phyloP scores from a whole-genome alignment of 2,797 vertebrate genomes.

The Thamnophis elegans region DNA sequence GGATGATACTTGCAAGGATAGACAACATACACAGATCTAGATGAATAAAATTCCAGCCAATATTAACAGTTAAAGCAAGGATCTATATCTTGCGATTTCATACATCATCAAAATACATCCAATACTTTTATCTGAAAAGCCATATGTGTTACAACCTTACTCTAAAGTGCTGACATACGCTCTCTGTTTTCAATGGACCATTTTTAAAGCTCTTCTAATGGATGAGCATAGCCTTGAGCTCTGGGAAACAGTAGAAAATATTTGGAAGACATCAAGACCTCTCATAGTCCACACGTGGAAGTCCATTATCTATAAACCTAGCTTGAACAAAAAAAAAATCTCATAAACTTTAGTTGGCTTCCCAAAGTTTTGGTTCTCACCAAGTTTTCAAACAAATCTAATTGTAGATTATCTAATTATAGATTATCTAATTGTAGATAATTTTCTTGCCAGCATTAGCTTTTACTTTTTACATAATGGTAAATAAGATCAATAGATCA shows the following conservation, averaged over 20 bases:
- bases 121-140: background rate
- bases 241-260: background rate
- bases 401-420: too few species aligned
- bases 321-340: background rate
- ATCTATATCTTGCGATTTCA: background rate
- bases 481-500: background rate
- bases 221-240: background rate
- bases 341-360: background rate
- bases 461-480: background rate
- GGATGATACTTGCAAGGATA: background rate
- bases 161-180: background rate
- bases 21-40: background rate
- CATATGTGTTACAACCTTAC: background rate
- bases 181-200: background rate
- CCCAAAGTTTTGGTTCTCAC: background rate
- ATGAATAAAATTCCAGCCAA: background rate
- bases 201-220: background rate
- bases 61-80: background rate
- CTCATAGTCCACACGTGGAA: background rate
- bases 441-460: rapidly evolving
- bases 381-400: background rate
- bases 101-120: background rate
- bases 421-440: background rate
- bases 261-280: background rate
- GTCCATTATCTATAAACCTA: background rate